A percentile compares a stretch with the other conserved stretches of the same genome.
phyloP scores from a whole-genome alignment of 2,888 invertebrate genomes.

The Charanyca ferruginea region DNA sequence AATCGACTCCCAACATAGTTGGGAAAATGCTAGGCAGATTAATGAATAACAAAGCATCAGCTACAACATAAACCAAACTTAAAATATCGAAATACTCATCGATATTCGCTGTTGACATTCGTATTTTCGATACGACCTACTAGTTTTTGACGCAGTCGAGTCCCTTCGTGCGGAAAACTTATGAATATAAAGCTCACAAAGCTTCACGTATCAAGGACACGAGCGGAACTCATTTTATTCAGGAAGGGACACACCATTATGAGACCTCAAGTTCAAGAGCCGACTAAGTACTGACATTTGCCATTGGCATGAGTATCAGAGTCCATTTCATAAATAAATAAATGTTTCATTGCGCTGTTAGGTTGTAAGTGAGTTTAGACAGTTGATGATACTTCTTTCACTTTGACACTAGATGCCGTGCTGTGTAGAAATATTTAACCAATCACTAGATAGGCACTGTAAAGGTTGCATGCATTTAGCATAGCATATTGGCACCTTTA shows the following conservation, averaged over 20 bases:
- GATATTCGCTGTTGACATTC: conserved; percentile 5
- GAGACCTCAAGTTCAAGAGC: conserved; percentile 38
- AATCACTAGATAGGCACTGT: neutral
- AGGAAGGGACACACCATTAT: conserved; percentile 50
- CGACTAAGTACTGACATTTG: conserved; percentile 31
- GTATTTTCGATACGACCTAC: conserved; percentile 13
- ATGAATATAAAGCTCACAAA: conserved; percentile 49
- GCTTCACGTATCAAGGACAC: conserved; percentile 31
- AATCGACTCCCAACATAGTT: too few relatives aligned
- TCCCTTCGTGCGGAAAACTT: conserved; percentile 36
- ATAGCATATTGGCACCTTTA: too few relatives aligned
- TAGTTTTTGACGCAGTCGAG: conserved; percentile 9
- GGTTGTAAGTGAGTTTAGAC: neutral
- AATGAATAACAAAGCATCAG: neutral
- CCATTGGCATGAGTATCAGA: conserved; percentile 28
- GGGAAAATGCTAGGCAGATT: too few relatives aligned
- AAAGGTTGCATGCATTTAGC: too few relatives aligned
- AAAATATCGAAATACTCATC: conserved; percentile 10
- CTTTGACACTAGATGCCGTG: neutral
- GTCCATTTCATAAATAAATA: neutral
- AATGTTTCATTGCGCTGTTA: conserved; percentile 8
- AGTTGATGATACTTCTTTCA: neutral
- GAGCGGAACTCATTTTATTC: conserved; percentile 43
- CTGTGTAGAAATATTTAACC: neutral
- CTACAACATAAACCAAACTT: neutral